These are phyloP conservation scores for Musca vetustissima DNA, from an alignment of 1,140 invertebrate species.

Conservation along the genomic window DNA sequence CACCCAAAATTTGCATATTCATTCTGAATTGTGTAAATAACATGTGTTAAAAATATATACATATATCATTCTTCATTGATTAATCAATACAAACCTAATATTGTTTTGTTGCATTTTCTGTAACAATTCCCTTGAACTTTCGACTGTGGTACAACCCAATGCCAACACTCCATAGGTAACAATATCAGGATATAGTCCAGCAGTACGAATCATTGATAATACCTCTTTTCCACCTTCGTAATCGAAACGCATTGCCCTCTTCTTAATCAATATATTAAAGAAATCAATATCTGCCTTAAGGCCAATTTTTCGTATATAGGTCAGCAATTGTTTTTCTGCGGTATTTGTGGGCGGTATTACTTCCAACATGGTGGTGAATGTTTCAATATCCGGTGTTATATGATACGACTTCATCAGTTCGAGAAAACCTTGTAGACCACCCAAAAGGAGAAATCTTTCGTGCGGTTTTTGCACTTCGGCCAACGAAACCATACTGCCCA, in stretches of 20 bases:
- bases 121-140: constrained; percentile 65
- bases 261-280: constrained; percentile 85
- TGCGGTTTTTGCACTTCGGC: constrained; percentile 61
- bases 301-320: constrained; percentile 61
- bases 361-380: constrained; percentile 75
- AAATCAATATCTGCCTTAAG: constrained; percentile 77
- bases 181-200: constrained; percentile 68
- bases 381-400: constrained; percentile 75
- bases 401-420: constrained; percentile 68
- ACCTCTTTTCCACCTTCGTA: constrained; percentile 68
- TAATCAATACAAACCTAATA: constrained; percentile 58
- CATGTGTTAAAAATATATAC: too few relatives aligned
- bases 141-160: constrained; percentile 67
- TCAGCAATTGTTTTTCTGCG: constrained; percentile 69
- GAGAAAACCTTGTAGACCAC: constrained; percentile 75
- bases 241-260: constrained; percentile 67
- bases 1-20: constrained; percentile 72
- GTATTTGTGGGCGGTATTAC: constrained; percentile 65
- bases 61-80: too few relatives aligned
- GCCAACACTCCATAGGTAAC: constrained; percentile 86
- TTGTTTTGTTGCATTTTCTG: constrained; percentile 68
- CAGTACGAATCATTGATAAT: constrained; percentile 64
- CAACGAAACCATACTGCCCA: constrained; percentile 62
- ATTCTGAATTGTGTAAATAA: constrained; percentile 57
- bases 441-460: constrained; percentile 77